Evolutionary conservation across 2,888 invertebrate species (phyloP).

Genomic region (Drosophila fungiperda): DNA sequence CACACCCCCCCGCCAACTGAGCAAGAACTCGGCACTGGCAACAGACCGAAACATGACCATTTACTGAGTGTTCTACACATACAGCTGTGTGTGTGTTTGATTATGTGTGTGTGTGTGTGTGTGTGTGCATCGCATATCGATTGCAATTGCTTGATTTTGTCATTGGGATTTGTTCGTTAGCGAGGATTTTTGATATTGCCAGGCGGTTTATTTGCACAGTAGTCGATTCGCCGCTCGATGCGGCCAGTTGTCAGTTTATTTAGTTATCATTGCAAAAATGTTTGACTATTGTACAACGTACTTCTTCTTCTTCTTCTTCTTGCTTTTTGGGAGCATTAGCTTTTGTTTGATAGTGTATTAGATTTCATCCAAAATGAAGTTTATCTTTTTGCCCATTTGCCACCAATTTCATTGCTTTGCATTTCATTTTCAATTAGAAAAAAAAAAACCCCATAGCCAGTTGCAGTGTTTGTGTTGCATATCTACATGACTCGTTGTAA

Average conservation of each 20-base stretch:
- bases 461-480: slow-evolving; percentile 5
- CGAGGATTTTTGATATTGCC: slow-evolving; percentile 67
- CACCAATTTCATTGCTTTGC: slow-evolving; percentile 40
- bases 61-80: slow-evolving; percentile 54
- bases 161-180: slow-evolving; percentile 79
- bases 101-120: slow-evolving; percentile 9
- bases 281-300: slow-evolving; percentile 58
- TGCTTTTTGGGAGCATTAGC: background rate
- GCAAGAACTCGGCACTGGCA: slow-evolving; percentile 42
- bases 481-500: slow-evolving; percentile 43
- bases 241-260: slow-evolving; percentile 61
- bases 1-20: slow-evolving; percentile 3
- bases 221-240: slow-evolving; percentile 25
- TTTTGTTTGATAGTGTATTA: background rate
- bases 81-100: slow-evolving; percentile 24
- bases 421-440: slow-evolving; percentile 64
- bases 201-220: slow-evolving; percentile 49
- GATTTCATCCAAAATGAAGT: slow-evolving; percentile 17
- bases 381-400: slow-evolving; percentile 20
- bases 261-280: slow-evolving; percentile 72
- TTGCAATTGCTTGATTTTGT: slow-evolving; percentile 81
- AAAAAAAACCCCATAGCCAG: slow-evolving; percentile 4
- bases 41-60: slow-evolving; percentile 80
- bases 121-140: slow-evolving; percentile 59
- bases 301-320: slow-evolving; percentile 15